Percentiles rank a stretch among this genome's conserved stretches.
phyloP scores from a whole-genome alignment of 2,113 vertebrate genomes.

The Carettochelys insculpta region DNA sequence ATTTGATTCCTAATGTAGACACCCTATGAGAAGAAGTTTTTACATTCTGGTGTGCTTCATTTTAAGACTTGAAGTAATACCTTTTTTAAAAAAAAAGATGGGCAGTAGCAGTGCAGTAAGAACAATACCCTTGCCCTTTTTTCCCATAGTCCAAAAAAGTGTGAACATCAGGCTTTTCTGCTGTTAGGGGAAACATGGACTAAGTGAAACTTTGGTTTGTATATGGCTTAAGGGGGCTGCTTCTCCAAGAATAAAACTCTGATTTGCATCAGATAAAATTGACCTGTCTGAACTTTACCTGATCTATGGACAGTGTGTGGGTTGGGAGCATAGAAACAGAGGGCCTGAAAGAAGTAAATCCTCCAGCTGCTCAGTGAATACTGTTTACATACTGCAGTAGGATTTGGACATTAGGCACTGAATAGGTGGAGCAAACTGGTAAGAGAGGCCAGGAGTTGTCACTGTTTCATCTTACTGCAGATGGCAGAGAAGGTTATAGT shows the following conservation, averaged over 20 bases:
- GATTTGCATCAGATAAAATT: not conserved
- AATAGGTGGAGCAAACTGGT: not conserved
- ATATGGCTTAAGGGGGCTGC: not conserved
- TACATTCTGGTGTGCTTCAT: not conserved
- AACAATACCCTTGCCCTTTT: not conserved
- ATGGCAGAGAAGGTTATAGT: not conserved
- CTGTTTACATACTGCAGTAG: not conserved
- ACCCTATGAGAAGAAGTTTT: no score
- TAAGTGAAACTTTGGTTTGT: not conserved
- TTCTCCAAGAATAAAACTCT: not conserved
- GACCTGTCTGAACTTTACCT: not conserved
- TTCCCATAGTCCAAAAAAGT: not conserved
- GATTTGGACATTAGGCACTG: no score
- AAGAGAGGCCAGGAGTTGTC: no score
- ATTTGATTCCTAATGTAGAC: no score
- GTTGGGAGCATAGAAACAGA: no score
- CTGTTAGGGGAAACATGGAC: not conserved
- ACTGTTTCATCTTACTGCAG: not conserved
- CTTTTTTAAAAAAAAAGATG: not conserved
- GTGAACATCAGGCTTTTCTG: not conserved
- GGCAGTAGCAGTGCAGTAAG: not conserved
- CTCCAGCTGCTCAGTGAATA: not conserved
- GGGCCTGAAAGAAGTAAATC: not conserved
- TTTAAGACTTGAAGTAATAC: not conserved
- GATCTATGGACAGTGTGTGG: not conserved